phyloP scores from a whole-genome alignment of 2,888 invertebrate species.

The Tipula confusa region DNA sequence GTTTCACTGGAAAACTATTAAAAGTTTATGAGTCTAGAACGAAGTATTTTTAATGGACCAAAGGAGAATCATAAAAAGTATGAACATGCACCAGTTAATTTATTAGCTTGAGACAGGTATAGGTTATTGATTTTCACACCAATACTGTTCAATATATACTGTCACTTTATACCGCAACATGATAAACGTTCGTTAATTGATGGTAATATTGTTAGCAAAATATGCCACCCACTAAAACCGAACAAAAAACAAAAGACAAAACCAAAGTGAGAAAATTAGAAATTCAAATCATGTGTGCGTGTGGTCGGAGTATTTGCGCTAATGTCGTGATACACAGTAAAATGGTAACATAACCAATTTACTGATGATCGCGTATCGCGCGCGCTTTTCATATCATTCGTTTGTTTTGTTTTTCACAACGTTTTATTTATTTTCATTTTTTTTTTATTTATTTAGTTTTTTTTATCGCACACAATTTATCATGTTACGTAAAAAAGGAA shows the following conservation, averaged over 20 bases:
- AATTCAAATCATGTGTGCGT: not conserved
- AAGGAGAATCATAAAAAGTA: too few relatives aligned
- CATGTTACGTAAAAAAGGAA: not conserved
- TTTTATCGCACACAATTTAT: conserved; percentile 20
- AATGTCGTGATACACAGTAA: not conserved
- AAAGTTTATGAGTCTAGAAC: too few relatives aligned
- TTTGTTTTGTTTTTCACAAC: not conserved
- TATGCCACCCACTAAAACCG: too few relatives aligned
- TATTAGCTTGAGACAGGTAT: too few relatives aligned
- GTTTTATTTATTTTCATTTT: not conserved
- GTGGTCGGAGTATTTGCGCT: not conserved
- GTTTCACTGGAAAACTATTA: too few relatives aligned
- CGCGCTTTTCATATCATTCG: conserved; percentile 1
- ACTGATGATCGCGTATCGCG: not conserved
- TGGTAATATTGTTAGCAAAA: not conserved
- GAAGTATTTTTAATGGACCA: too few relatives aligned
- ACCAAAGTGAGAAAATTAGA: not conserved
- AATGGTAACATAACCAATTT: conserved; percentile 16
- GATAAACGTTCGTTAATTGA: not conserved
- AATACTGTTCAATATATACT: too few relatives aligned
- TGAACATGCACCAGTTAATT: too few relatives aligned
- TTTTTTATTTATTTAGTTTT: too few relatives aligned
- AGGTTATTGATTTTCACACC: too few relatives aligned
- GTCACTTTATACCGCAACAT: not conserved
- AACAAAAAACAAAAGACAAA: not conserved